Conservation (phyloP, 2,113 vertebrate genomes). For the Eidolon helvum region DNA sequence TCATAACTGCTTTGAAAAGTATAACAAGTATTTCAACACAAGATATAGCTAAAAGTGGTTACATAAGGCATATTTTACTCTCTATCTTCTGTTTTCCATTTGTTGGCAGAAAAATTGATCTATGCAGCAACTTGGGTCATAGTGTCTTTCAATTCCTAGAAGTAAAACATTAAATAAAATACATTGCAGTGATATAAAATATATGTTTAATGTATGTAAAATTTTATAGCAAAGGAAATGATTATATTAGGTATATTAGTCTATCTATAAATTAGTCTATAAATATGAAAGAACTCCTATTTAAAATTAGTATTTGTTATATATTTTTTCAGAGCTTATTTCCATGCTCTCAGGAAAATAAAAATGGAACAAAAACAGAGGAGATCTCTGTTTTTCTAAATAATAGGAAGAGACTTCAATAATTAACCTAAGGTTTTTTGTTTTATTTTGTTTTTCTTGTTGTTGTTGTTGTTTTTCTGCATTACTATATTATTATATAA, state of each 20-base stretch:
- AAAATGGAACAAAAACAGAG: neutral
- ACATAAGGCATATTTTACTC: neutral
- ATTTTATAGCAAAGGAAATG: neutral
- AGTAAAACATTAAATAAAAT: neutral
- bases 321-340: neutral
- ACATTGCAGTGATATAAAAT: neutral
- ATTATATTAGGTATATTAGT: neutral
- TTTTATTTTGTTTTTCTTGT: neutral
- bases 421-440: neutral
- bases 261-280: too few species aligned
- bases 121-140: neutral
- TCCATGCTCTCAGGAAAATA: neutral
- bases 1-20: neutral
- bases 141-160: neutral
- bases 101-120: neutral
- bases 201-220: neutral
- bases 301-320: neutral
- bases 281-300: neutral
- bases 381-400: neutral
- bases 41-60: neutral
- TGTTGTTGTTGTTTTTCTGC: neutral
- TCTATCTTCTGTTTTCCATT: neutral
- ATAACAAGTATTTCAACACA: neutral
- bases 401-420: neutral
- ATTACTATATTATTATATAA: neutral